Base-by-base conservation (phyloP, 2,888 invertebrate genomes). In the Ennomos erosarius region DNA sequence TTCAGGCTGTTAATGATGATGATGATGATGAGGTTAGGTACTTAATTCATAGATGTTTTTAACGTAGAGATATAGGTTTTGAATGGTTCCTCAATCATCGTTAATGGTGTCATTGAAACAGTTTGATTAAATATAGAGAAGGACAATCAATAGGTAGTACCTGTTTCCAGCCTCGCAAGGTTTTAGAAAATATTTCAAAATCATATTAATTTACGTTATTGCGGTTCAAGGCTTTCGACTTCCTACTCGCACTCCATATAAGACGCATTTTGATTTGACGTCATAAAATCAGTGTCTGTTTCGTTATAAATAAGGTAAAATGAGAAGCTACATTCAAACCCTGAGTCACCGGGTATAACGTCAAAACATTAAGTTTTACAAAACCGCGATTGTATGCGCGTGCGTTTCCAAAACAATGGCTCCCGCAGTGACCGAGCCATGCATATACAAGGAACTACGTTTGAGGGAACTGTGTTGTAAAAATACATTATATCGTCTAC, bases 351-450 rank as follows among this genome's bases (percentile, higher is more conserved):
- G n/a, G 35, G 10, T 42, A 47, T 39, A 43, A 54, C 56, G 56
- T 57, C 56, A 61, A 44, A 48, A 48, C 53, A 61, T 44, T 39
- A 13, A 34, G 39, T 13, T 53, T 53, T 39, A 51, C 49, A 55
- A 54, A 53, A 47, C 40, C 40, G n/a, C 55, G 44, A 48, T 49
- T 53, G 37, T 37, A 13, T 55, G 47, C 57, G 44, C 40, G 55
- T 55, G 43, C 59, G 60, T 43, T 48, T 53, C 52, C 43, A 54
- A 62, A 67, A 73, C 62, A 64, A 64, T 61, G 68, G 64, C 78
- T 71, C 78, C 79, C 75, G 73, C 76, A 52, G 66, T 62, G 77
- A 38, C 55, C 38, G 44, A 35, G 44, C 13, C 16, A 45, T 12
- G 37, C 39, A 49, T 12, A 34, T 13, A 37, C 33, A 52, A 60